A percentile compares a stretch with the other conserved stretches of the same genome.
These are phyloP conservation scores for Carlito syrichta DNA, from an alignment of 2,113 vertebrate genomes.

Conservation along the genomic window DNA sequence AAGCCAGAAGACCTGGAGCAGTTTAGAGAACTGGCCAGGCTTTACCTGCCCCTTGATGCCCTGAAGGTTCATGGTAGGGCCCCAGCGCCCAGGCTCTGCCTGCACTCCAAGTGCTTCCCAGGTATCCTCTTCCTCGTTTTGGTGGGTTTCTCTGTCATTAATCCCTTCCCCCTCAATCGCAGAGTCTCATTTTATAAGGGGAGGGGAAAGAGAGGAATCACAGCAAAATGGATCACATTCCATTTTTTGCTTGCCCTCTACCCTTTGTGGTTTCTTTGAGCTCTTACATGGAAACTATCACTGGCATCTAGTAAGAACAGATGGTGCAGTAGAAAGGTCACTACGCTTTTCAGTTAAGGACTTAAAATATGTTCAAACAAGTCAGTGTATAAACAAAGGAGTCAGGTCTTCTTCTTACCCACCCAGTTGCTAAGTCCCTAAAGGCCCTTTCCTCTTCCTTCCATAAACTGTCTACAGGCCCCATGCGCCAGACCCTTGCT, in stretches of 20 bases:
- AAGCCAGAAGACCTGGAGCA: neutral
- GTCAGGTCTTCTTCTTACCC: neutral
- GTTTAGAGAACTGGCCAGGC: neutral
- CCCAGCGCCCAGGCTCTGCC: neutral
- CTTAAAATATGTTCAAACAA: neutral
- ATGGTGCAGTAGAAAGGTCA: neutral
- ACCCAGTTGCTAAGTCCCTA: neutral
- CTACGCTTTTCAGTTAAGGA: neutral
- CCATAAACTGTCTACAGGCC: neutral
- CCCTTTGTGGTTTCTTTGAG: accelerated
- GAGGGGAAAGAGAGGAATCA: neutral
- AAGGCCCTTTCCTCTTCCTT: neutral
- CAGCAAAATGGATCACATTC: neutral
- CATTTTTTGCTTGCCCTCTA: neutral
- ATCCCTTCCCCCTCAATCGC: neutral
- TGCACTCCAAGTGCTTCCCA: neutral
- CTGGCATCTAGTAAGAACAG: neutral
- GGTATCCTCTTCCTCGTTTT: neutral
- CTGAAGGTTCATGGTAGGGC: neutral
- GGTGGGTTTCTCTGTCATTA: neutral
- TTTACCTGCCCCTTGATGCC: neutral
- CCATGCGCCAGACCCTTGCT: neutral
- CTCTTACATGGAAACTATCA: neutral
- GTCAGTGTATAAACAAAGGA: neutral
- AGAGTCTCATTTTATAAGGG: neutral